Evolutionary conservation across 2,888 invertebrate genomes (phyloP), one percentile per base, ranked within the genome.

Genomic region (Sipha maydis): DNA sequence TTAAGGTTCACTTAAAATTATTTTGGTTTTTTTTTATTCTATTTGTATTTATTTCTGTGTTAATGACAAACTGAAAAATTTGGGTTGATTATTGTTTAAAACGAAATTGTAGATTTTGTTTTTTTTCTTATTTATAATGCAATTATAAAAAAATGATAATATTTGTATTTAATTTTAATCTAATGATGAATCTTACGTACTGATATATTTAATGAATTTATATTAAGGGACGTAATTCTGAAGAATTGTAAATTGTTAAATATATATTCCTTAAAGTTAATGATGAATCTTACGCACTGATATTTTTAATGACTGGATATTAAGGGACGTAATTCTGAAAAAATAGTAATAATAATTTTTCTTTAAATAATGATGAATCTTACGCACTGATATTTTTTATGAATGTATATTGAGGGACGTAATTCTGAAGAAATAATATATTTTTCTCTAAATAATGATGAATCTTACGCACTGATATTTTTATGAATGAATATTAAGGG

Each of bases 191-290:
- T 73, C 79, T 79, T 79, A 54, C 34, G 28, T 0, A 21, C 54
- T 79, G 85, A 85, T 48, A 2, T 31, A 38, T 54, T 85, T 31
- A 48, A 67, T 85, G 85, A 85, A 79, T 78, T 56, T 3, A 31
- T 85, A 69, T 69, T 67, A 85, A 85, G 85, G 85, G 77, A 85
- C 77, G 77, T 77, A 85, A 85, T 85, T 77, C 85, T 85, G 67
- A 85, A 84, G 5, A 76, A 19, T 3, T 54, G 7, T 17, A 9
- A 25, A 48, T 77, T 28, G 48, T 48, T 9, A 48, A 75, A 75
- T 41, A 75, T 9, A 8, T n/a, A n/a, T n/a, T 25, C 9, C 38
- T 76, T 28, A n/a, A 71, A 80, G n/a, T 17, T 75, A 75, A 71
- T 85, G 71, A 79, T 79, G 71, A 79, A 85, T 73, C 79, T 79